phyloP scores from a whole-genome alignment of 2,113 vertebrate genomes.

The Epinephelus moara region DNA sequence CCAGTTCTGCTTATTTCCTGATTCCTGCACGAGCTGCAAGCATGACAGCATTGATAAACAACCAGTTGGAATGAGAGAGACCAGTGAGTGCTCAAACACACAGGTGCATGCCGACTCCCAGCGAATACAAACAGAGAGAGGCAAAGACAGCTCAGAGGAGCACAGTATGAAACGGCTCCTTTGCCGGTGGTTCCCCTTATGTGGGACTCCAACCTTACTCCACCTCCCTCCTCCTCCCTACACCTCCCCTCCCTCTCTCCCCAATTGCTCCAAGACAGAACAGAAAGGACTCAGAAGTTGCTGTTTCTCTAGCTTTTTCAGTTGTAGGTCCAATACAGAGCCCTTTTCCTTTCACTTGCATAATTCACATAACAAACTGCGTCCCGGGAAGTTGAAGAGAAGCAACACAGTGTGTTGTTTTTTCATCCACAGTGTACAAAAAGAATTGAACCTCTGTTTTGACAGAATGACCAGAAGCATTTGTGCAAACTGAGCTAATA shows the following conservation, averaged over 20 bases:
- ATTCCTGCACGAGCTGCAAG: constrained; percentile 56
- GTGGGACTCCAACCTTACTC: constrained; percentile 77
- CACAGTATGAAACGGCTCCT: constrained; percentile 70
- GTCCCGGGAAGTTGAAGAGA: neutral
- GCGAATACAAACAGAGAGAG: constrained; percentile 62
- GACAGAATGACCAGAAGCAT: constrained; percentile 5
- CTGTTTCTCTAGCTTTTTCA: constrained; percentile 39
- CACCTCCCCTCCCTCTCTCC: constrained; percentile 64
- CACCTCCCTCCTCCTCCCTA: constrained; percentile 68
- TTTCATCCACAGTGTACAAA: neutral
- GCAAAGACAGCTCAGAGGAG: constrained; percentile 64
- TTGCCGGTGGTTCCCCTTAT: constrained; percentile 76
- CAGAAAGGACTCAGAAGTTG: constrained; percentile 48
- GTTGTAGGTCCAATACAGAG: constrained; percentile 2
- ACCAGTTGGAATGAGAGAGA: constrained; percentile 52
- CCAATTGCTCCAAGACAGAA: constrained; percentile 69
- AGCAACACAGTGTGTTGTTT: neutral
- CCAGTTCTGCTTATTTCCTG: constrained; percentile 64
- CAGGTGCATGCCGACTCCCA: constrained; percentile 73
- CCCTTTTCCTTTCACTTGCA: constrained; percentile 1
- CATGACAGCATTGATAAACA: constrained; percentile 71
- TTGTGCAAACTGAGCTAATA: neutral
- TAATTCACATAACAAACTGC: neutral
- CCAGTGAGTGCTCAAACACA: constrained; percentile 54
- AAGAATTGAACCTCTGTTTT: neutral